phyloP scores from a whole-genome alignment of 1,140 invertebrate genomes.

The Aphelenchoides besseyi region DNA sequence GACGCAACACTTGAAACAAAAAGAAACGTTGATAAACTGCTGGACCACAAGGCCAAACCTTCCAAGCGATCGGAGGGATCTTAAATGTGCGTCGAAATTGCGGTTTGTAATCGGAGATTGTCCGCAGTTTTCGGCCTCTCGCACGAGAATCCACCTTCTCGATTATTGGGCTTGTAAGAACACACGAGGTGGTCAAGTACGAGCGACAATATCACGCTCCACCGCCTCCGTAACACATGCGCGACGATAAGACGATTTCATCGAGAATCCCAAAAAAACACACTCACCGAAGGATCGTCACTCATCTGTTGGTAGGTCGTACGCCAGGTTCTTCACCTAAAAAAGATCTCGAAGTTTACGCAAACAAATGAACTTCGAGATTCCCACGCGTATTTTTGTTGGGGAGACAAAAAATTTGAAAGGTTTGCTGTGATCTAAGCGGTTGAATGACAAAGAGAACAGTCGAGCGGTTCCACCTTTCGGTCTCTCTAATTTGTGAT shows the following conservation, averaged over 20 bases:
- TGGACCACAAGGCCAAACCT: neutral
- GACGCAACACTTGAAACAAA: neutral
- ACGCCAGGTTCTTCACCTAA: neutral
- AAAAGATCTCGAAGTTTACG: too few relatives aligned
- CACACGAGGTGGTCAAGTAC: conserved; percentile 1
- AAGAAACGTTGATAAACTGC: neutral
- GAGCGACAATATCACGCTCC: neutral
- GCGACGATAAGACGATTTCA: neutral
- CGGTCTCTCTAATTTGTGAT: too few relatives aligned
- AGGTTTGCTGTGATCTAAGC: too few relatives aligned
- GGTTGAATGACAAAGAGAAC: too few relatives aligned
- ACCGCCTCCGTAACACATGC: too few relatives aligned
- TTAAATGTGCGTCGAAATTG: neutral
- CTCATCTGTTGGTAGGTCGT: neutral
- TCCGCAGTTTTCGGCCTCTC: neutral
- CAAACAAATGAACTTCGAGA: neutral
- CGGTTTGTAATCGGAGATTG: neutral
- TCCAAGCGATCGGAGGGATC: neutral
- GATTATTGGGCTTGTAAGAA: neutral
- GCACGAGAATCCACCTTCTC: neutral
- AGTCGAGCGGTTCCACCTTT: too few relatives aligned
- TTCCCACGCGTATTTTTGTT: too few relatives aligned
- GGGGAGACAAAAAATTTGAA: too few relatives aligned
- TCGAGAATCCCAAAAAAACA: neutral
- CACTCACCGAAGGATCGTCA: neutral